Evolutionary conservation across 2,888 invertebrate genomes (phyloP).

Genomic region (Punctoribates punctum): DNA sequence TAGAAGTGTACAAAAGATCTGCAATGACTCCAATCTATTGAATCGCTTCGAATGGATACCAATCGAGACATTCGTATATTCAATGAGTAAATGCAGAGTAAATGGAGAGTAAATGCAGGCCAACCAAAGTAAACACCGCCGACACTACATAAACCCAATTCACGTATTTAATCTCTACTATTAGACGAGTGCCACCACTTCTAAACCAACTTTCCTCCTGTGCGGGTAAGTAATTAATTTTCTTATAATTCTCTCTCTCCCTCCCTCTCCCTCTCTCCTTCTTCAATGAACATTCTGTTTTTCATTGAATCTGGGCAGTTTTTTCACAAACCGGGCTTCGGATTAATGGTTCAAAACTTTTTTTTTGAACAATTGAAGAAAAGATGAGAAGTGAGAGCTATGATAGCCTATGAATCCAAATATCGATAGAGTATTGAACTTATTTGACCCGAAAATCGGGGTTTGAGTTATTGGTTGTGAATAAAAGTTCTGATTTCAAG

Average conservation of each 20-base stretch:
- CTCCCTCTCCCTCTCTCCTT: conserved; percentile 34
- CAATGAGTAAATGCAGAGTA: conserved; percentile 28
- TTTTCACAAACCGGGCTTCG: too few species aligned
- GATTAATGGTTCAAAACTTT: too few species aligned
- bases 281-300: not conserved
- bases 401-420: too few species aligned
- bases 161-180: not conserved
- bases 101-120: too few species aligned
- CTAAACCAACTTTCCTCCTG: not conserved
- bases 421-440: too few species aligned
- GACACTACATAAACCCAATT: conserved; percentile 20
- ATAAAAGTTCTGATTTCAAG: too few species aligned
- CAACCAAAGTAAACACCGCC: conserved; percentile 8
- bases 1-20: not conserved
- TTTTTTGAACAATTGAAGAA: too few species aligned
- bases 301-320: not conserved
- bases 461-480: too few species aligned
- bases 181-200: not conserved
- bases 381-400: too few species aligned
- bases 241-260: conserved; percentile 4
- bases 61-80: not conserved
- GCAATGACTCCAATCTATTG: not conserved
- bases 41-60: not conserved
- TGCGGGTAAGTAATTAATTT: conserved; percentile 26
- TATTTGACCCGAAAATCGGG: too few species aligned